Evolutionary conservation across 2,888 invertebrate species (phyloP).

Genomic region (Smittia aterrima): DNA sequence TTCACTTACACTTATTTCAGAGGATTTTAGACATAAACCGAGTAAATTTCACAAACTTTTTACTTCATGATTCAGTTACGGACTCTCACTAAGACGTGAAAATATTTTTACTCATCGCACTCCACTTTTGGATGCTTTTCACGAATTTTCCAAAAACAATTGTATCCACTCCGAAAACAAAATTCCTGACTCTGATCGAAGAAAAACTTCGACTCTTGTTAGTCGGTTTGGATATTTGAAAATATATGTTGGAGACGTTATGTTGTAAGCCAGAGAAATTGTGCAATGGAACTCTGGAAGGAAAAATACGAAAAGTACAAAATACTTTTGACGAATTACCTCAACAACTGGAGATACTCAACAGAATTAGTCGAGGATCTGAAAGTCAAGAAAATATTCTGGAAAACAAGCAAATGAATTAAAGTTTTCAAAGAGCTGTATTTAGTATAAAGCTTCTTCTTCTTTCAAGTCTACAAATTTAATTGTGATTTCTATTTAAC

Average conservation of each 20-base stretch:
- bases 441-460: neutral
- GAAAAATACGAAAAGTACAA: neutral
- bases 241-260: too few species aligned
- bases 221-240: too few species aligned
- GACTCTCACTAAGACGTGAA: neutral
- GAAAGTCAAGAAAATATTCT: too few species aligned
- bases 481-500: neutral
- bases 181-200: too few species aligned
- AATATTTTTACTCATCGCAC: neutral
- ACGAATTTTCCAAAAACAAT: neutral
- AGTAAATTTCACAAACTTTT: neutral
- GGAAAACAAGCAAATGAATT: too few species aligned
- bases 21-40: slow-evolving; percentile 10
- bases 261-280: too few species aligned
- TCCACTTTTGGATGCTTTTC: neutral
- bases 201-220: too few species aligned
- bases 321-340: neutral
- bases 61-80: neutral
- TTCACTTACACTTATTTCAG: slow-evolving; percentile 10
- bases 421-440: too few species aligned
- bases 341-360: neutral
- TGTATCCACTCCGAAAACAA: too few species aligned
- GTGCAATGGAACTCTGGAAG: too few species aligned
- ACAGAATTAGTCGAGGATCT: too few species aligned
- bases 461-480: neutral